Conservation (phyloP, 2,797 vertebrate genomes). For the Cetoscarus ocellatus region DNA sequence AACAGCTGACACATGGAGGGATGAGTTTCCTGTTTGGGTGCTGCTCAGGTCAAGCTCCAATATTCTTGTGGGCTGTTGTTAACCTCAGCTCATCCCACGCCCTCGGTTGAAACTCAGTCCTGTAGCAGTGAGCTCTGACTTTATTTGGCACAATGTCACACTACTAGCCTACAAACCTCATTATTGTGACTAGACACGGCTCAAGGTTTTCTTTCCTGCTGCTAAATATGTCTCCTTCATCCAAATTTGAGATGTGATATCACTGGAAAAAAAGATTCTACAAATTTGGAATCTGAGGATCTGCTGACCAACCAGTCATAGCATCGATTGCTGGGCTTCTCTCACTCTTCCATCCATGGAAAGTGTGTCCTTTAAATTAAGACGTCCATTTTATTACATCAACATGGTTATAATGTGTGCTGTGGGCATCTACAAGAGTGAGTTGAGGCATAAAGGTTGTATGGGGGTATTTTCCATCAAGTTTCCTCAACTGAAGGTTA, state of each 20-base stretch:
- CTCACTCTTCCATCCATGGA: too few relatives aligned
- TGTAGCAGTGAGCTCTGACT: constrained; percentile 8
- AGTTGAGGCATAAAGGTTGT: too few relatives aligned
- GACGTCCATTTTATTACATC: too few relatives aligned
- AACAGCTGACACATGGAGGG: background rate
- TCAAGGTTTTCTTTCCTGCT: constrained; percentile 16
- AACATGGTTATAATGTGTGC: too few relatives aligned
- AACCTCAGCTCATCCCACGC: constrained; percentile 16
- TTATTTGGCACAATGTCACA: constrained; percentile 22
- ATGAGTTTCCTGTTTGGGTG: constrained; percentile 5
- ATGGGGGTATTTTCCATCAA: too few relatives aligned
- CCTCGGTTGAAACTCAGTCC: constrained; percentile 23
- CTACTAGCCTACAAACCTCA: constrained; percentile 19
- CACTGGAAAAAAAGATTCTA: background rate
- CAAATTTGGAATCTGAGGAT: too few relatives aligned
- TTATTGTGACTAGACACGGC: constrained; percentile 7
- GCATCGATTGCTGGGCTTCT: too few relatives aligned
- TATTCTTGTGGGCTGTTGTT: constrained; percentile 7
- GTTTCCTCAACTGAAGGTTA: too few relatives aligned
- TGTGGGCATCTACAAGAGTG: too few relatives aligned
- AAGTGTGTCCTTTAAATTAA: too few relatives aligned
- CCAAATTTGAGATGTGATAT: background rate
- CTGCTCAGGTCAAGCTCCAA: background rate
- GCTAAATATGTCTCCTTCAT: constrained; percentile 13
- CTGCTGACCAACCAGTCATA: too few relatives aligned